Evolutionary conservation across 2,888 invertebrate species (phyloP).

Genomic region (Apomyelois bistriatella): DNA sequence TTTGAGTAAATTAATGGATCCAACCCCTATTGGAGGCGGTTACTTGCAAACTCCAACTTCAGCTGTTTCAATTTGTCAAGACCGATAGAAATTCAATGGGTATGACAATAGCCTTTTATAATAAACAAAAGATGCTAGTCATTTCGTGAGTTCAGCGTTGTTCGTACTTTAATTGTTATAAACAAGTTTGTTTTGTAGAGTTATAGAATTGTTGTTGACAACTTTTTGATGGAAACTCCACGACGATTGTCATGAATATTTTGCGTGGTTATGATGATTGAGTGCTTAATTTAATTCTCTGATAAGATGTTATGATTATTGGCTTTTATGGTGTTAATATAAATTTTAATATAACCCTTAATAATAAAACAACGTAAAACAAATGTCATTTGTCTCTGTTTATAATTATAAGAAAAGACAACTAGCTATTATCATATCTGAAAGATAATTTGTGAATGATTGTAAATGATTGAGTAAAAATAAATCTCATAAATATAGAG

Average conservation of each 20-base stretch:
- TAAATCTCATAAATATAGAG: no score
- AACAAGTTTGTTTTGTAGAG: slow-evolving; percentile 21
- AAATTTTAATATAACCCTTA: no score
- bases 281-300: neutral
- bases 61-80: slow-evolving; percentile 71
- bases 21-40: slow-evolving; percentile 52
- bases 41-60: slow-evolving; percentile 58
- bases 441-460: no score
- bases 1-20: slow-evolving; percentile 67
- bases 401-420: no score
- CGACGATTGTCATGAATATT: slow-evolving; percentile 5
- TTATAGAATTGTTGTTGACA: slow-evolving; percentile 16
- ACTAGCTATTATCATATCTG: no score
- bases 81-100: slow-evolving; percentile 61
- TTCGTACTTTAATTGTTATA: slow-evolving; percentile 23
- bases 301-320: neutral
- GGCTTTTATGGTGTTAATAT: neutral
- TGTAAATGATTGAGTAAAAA: no score
- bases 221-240: neutral
- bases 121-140: slow-evolving; percentile 55
- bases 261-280: slow-evolving; percentile 1
- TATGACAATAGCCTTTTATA: slow-evolving; percentile 48
- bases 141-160: slow-evolving; percentile 31
- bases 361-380: no score
- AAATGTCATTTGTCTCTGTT: no score